Base-by-base conservation (phyloP, 2,113 vertebrate species). In the Chrysochloris asiatica region DNA sequence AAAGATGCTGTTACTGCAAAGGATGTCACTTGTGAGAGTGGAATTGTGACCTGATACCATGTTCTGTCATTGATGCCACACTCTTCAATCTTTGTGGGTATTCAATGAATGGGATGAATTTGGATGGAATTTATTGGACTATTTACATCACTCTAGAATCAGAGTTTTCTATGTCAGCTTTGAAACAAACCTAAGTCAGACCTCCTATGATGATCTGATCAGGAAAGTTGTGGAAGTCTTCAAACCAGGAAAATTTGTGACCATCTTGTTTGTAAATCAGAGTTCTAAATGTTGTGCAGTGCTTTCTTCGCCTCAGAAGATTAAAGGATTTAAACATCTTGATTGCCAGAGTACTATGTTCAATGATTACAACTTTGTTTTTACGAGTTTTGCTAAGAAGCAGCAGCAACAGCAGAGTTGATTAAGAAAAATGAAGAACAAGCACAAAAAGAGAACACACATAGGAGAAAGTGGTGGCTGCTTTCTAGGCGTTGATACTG, bases 21-120 rank as follows among this genome's bases (percentile, higher is more conserved):
- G 99, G 99, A 99, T 98, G 99, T 99, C 99, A 99, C 99, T 99
- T 99, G 98, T 99, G 99, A 99, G 99, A 99, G 99, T 99, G 99
- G 99, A 99, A 99, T 99, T 99, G 99, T 99, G 99, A 99, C 99
- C 99, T 99, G 99, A 99, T 99, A 99, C 98, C 99, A 99, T 99
- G 99, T 99, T 99, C 99, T 98, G 99, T 99, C 99, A 99, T 99
- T 97, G 99, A 99, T 96, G 99, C 99, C 98, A 99, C 99, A 97
- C 98, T 99, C 98, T 99, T 99, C n/a, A n/a, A 99, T 98, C 99
- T 99, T 97, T 99, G 99, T 99, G 99, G 99, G 96, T 99, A 99
- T 98, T 99, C 99, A 90, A 99, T 99, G 99, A 99, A 99, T 97
- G 99, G 99, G 98, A 99, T 99, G 99, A 99, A 99, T 98, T 98